Conservation (phyloP, 1,140 invertebrate species). For the Thaumetopoea pityocampa region DNA sequence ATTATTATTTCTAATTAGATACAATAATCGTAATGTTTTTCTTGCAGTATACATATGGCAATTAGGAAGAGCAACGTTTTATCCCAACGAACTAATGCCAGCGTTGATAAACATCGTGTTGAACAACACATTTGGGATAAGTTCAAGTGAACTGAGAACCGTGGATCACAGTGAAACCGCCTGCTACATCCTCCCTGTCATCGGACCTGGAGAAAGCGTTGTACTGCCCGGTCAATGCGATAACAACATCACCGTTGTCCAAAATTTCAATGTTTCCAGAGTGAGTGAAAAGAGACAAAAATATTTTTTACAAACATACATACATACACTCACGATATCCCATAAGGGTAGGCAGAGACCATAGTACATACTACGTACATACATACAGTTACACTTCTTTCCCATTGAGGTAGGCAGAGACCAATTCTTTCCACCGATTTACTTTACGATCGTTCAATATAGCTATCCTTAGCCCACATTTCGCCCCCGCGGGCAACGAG, state of each 20-base stretch:
- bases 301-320: too few relatives aligned
- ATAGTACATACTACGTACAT: too few relatives aligned
- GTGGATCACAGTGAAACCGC: constrained; percentile 35
- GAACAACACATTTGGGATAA: constrained; percentile 24
- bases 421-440: too few relatives aligned
- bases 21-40: not conserved
- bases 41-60: constrained; percentile 50
- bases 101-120: constrained; percentile 33
- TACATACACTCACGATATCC: too few relatives aligned
- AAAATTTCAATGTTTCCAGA: constrained; percentile 36
- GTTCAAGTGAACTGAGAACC: constrained; percentile 15
- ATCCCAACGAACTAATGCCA: constrained; percentile 25
- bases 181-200: constrained; percentile 39
- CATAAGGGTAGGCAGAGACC: too few relatives aligned
- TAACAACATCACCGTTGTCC: constrained; percentile 35
- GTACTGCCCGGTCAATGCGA: constrained; percentile 55
- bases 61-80: constrained; percentile 25
- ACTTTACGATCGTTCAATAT: too few relatives aligned
- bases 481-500: too few relatives aligned
- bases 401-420: too few relatives aligned
- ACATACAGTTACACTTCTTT: too few relatives aligned
- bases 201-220: constrained; percentile 36
- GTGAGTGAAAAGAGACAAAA: too few relatives aligned
- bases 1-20: too few relatives aligned
- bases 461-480: too few relatives aligned